Evolutionary conservation across 2,888 invertebrate species (phyloP), one percentile per base, ranked within the genome.

Genomic region (Leptinotarsa rubiginosa): DNA sequence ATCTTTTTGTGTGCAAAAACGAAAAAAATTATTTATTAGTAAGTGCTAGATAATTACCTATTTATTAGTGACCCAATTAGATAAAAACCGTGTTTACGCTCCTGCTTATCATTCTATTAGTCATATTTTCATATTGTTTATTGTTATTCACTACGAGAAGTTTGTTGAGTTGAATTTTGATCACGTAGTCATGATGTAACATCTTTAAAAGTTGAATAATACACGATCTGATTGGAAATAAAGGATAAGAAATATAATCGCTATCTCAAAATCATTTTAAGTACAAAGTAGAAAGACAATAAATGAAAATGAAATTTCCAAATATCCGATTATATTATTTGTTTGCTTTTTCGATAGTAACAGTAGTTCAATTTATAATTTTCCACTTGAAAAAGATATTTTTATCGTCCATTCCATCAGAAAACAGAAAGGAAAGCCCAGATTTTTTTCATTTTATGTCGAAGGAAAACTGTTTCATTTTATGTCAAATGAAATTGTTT

Each of bases 1-100:
- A n/a, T 50, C 50, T 50, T 50, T 50, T 50, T 50, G 50, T 50
- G 50, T 50, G n/a, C 50, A n/a, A 50, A 50, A 5, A 16, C 0
- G 50, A n/a, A 50, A 50, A 49, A 50, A 50, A 50, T 16, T 16
- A 50, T 50, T 16, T 50, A 50, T 15, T 50, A 15, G 50, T 16
- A 50, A 50, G n/a, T 16, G 50, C 50, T n/a, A 50, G 50, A 50
- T 50, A 50, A 50, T 50, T 50, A 50, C 50, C 22, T 56, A 22
- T 22, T 56, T 56, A 66, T 69, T 69, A 69, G 64, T 73, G 73
- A 73, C 73, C 69, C 47, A 64, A 68, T 69, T 73, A 69, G 73
- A 73, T 73, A 73, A 73, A 72, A 73, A 47, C 31, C 62, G 5
- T 62, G 41, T 62, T 62, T 62, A 56, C 56, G 62, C 10, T 62